Evolutionary conservation across 2,113 vertebrate genomes (phyloP).

Genomic region (Clarias magur): DNA sequence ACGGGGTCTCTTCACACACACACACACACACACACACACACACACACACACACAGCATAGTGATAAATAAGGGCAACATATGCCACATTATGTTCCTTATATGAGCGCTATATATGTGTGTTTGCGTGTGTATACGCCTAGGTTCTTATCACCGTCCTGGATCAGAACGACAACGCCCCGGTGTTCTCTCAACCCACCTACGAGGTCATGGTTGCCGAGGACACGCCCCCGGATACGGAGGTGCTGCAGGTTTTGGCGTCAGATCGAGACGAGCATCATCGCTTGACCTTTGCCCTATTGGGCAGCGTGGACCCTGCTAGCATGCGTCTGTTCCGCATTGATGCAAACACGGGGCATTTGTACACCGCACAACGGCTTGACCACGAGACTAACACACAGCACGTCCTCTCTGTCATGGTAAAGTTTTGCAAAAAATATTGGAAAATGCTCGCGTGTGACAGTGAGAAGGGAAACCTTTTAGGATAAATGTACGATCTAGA

Average conservation of each 20-base stretch:
- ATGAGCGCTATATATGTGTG: background rate
- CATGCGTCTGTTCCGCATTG: conserved; percentile 88
- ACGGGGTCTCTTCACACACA: conserved; percentile 5
- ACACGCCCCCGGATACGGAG: conserved; percentile 86
- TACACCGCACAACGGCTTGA: conserved; percentile 87
- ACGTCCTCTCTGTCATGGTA: conserved; percentile 93
- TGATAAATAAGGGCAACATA: conserved; percentile 10
- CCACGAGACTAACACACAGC: conserved; percentile 88
- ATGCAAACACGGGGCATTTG: conserved; percentile 82
- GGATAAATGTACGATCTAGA: background rate
- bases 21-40: conserved; percentile 32
- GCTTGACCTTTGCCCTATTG: conserved; percentile 86
- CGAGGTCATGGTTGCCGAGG: conserved; percentile 89
- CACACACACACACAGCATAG: conserved; percentile 26
- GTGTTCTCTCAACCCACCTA: conserved; percentile 90
- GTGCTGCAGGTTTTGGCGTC: conserved; percentile 90
- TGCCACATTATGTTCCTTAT: background rate
- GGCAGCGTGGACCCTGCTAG: conserved; percentile 89
- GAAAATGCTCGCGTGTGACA: background rate
- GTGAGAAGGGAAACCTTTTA: background rate
- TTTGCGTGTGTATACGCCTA: conserved; percentile 58
- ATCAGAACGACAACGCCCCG: conserved; percentile 94
- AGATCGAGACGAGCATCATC: conserved; percentile 89
- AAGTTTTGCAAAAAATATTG: background rate
- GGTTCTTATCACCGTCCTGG: conserved; percentile 90